Base-by-base conservation (phyloP, 2,113 vertebrate species). In the Gambusia affinis region DNA sequence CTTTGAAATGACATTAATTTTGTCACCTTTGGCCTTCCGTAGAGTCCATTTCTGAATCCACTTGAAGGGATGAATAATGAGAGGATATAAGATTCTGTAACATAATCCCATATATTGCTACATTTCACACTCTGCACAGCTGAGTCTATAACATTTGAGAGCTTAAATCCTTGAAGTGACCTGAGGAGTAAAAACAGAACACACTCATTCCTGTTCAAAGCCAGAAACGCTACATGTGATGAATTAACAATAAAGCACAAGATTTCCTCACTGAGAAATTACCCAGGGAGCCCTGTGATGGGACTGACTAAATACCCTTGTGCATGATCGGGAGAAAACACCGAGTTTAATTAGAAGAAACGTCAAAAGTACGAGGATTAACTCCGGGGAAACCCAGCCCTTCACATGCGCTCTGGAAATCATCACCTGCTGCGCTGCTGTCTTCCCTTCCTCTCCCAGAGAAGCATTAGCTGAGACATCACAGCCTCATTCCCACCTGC, bases 401-500 rank as follows among this genome's bases (percentile, higher is more conserved):
- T 22, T 22, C 57, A 28, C 42, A 70, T 60, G 66, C 73, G 60
- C 72, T 37, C 27, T 54, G 67, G 70, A 78, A 82, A 70, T 73
- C 78, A 51, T 65, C 67, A 30, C 79, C 75, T 84, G 65, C 67
- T 80, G 75, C 15, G 65, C 19, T 7, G 54, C 76, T 73, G 47
- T 78, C 75, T 87, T 87, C 73, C 77, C 74, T 81, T 88, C 78
- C 65, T 78, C 75, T 54, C 64, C 47, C 73, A 33, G 81, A 3
- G 14, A 85, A 74, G 75, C 77, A 81, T 91, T 90, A 84, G 72
- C 44, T 27, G 73, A 80, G 83, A 84, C 83, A 80, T 83, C 84
- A 70, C 73, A 74, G 76, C 72, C 76, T 88, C 84, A 81, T 77
- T 91, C 83, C 81, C 83, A 85, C 87, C 89, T 90, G 84, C 81